Evolutionary conservation across 2,888 invertebrate species (phyloP).

Genomic region (Microctonus hyperodae): DNA sequence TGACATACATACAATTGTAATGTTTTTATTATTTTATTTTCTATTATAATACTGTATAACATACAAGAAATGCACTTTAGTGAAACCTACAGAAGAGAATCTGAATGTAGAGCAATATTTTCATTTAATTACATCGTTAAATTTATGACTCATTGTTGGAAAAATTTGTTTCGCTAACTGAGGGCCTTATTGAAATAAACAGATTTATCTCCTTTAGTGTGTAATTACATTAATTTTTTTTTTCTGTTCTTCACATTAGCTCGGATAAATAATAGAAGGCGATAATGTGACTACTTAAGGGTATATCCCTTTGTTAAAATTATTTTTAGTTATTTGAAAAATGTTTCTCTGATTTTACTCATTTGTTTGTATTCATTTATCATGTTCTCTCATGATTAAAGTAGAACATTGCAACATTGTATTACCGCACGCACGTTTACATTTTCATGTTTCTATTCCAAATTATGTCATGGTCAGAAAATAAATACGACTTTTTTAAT

Average conservation of each 20-base stretch:
- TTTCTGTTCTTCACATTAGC: conserved; percentile 24
- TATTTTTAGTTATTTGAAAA: conserved; percentile 5
- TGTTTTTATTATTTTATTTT: conserved; percentile 62
- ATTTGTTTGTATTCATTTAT: conserved; percentile 24
- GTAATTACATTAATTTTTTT: conserved; percentile 18
- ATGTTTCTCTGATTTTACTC: conserved; percentile 16
- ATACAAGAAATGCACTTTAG: conserved; percentile 90
- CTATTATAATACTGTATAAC: conserved; percentile 87
- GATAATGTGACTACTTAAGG: conserved; percentile 39
- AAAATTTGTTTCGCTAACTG: conserved; percentile 36
- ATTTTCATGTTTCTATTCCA: conserved; percentile 49
- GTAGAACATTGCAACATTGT: conserved; percentile 28
- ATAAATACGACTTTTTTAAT: conserved; percentile 57
- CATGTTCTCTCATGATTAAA: conserved; percentile 34
- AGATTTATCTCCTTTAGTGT: conserved; percentile 43
- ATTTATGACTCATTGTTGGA: conserved; percentile 10
- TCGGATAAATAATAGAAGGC: conserved; percentile 25
- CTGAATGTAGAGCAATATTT: conserved; percentile 61
- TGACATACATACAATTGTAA: conserved; percentile 50
- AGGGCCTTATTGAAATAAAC: conserved; percentile 49
- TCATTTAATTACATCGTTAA: conserved; percentile 30
- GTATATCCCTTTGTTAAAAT: conserved; percentile 34
- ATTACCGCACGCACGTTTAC: conserved; percentile 48
- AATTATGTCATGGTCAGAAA: conserved; percentile 54
- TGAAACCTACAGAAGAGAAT: conserved; percentile 87